phyloP scores from a whole-genome alignment of 2,888 invertebrate genomes.

The Aproaerema taeniolella region DNA sequence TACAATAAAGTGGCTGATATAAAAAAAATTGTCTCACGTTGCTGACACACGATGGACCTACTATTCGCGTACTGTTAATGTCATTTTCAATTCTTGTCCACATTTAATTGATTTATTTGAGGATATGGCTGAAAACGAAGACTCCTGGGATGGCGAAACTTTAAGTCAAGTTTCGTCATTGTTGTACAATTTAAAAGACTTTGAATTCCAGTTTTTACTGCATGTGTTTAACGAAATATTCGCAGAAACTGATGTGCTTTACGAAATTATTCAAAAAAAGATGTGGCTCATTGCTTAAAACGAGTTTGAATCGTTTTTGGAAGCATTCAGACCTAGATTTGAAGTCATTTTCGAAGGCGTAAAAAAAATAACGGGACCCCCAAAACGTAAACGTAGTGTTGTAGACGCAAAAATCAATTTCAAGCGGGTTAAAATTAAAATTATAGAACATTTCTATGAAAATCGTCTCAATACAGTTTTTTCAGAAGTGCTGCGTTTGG shows the following conservation, averaged over 20 bases:
- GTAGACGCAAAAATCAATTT: neutral
- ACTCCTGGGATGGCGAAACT: constrained; percentile 9
- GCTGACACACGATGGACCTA: constrained; percentile 13
- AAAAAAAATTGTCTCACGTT: constrained; percentile 9
- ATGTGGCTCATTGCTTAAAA: constrained; percentile 5
- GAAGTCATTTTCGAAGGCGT: neutral
- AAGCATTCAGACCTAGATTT: neutral
- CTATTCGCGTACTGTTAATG: constrained; percentile 14
- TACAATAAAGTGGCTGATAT: constrained; percentile 12
- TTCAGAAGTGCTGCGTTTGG: constrained; percentile 5
- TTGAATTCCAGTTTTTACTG: constrained; percentile 11
- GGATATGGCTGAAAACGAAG: constrained; percentile 8
- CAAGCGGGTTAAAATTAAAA: neutral
- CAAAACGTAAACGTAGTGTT: constrained; percentile 9
- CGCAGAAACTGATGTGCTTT: constrained; percentile 7
- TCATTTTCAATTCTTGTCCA: constrained; percentile 6
- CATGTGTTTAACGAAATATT: constrained; percentile 4
- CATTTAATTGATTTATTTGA: constrained; percentile 10
- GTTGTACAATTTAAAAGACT: constrained; percentile 3
- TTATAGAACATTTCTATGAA: constrained; percentile 1
- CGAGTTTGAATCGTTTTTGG: constrained; percentile 5
- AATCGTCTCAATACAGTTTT: constrained; percentile 1
- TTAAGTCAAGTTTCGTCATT: constrained; percentile 5
- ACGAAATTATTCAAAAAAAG: constrained; percentile 11
- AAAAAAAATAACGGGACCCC: neutral